Percentiles rank a stretch among this genome's conserved stretches.
Conservation (phyloP, 2,797 vertebrate species). For the Artibeus jamaicensis region DNA sequence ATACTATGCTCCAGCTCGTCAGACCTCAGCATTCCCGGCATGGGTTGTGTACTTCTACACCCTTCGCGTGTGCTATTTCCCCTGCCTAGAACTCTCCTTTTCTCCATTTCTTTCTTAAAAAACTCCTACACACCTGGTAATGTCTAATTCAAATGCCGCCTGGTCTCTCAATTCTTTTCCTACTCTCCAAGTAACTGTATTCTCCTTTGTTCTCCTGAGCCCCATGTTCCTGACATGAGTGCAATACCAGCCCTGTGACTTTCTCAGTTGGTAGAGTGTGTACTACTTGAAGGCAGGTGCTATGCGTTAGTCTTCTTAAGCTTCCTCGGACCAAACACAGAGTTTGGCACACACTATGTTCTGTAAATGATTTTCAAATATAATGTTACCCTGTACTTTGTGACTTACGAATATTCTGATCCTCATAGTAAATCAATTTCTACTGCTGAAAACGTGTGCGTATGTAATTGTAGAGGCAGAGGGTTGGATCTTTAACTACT, state of each 20-base stretch:
- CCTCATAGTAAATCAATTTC: not conserved
- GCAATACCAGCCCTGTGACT: not conserved
- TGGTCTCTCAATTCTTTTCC: not conserved
- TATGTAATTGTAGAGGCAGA: not conserved
- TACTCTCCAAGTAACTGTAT: not conserved
- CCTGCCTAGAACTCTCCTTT: not conserved
- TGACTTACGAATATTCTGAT: not conserved
- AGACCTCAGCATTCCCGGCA: not conserved
- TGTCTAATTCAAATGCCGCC: not conserved
- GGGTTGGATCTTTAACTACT: not conserved
- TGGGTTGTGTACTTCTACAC: fast-evolving
- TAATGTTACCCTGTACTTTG: not conserved
- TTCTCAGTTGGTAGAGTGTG: not conserved
- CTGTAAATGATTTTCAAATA: conserved; percentile 13
- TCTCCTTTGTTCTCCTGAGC: not conserved
- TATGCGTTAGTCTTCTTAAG: not conserved
- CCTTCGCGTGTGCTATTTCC: not conserved
- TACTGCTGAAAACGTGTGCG: not conserved
- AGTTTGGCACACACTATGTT: not conserved
- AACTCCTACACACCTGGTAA: not conserved
- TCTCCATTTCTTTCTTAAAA: not conserved
- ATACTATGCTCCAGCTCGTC: not conserved
- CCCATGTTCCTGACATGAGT: not conserved
- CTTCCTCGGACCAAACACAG: not conserved
- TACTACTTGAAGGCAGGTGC: not conserved